These are phyloP conservation scores for Papilio demoleus DNA, from an alignment of 2,888 invertebrate genomes.

Conservation along the genomic window DNA sequence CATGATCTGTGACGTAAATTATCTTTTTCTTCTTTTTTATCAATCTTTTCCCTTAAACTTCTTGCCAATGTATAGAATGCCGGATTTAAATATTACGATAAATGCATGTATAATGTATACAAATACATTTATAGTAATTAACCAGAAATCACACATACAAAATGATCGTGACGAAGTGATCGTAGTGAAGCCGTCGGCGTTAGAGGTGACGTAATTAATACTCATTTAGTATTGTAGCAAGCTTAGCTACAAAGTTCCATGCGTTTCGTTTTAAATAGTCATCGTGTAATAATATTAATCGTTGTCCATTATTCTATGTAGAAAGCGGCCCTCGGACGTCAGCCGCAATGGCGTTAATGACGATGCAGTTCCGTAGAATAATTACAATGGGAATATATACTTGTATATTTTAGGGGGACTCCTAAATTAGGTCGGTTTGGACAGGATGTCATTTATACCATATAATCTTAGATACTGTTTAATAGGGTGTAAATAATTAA, in stretches of 20 bases:
- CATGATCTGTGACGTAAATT: too few species aligned
- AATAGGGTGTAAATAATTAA: background rate
- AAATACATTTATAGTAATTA: conserved; percentile 1
- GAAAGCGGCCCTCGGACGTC: conserved; percentile 66
- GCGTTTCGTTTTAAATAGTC: conserved; percentile 37
- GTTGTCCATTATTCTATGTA: conserved; percentile 70
- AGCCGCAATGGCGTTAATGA: conserved; percentile 59
- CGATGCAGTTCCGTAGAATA: conserved; percentile 24
- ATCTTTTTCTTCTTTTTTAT: too few species aligned
- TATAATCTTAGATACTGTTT: background rate
- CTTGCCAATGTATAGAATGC: too few species aligned
- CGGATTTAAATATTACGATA: too few species aligned
- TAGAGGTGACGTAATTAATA: conserved; percentile 38
- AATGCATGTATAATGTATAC: too few species aligned
- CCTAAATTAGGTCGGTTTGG: background rate
- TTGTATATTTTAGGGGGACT: conserved; percentile 11
- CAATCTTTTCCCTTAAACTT: too few species aligned
- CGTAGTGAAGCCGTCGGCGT: conserved; percentile 21
- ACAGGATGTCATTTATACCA: background rate
- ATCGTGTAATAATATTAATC: conserved; percentile 64
- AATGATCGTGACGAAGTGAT: conserved; percentile 15
- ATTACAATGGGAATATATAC: conserved; percentile 31
- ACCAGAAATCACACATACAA: background rate
- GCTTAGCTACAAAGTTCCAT: conserved; percentile 35
- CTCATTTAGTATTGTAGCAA: conserved; percentile 36